Conservation (phyloP, 2,888 invertebrate species). For the Xanthorhoe spadicearia region DNA sequence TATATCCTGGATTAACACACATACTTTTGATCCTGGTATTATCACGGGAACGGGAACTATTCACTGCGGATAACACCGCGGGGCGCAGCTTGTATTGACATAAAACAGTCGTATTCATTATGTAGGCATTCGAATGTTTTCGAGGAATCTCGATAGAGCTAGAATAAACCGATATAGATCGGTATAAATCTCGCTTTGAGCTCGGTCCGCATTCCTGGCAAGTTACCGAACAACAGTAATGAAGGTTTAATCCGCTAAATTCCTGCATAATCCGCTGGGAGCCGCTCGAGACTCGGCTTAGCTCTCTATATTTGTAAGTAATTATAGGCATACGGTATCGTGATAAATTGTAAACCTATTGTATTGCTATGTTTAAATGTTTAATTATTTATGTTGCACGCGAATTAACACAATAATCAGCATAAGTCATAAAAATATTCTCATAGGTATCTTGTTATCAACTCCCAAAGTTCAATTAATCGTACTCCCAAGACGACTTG, state of each 20-base stretch:
- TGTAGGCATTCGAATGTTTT: slow-evolving; percentile 62
- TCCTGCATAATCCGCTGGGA: slow-evolving; percentile 66
- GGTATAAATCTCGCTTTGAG: slow-evolving; percentile 72
- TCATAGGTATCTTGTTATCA: no score
- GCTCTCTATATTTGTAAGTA: slow-evolving; percentile 53
- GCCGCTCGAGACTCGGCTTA: slow-evolving; percentile 56
- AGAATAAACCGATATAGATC: slow-evolving; percentile 36
- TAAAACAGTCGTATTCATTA: slow-evolving; percentile 68
- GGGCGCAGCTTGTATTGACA: slow-evolving; percentile 62
- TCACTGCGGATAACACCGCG: no score
- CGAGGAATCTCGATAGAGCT: slow-evolving; percentile 53
- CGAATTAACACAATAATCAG: no score
- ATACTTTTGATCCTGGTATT: no score
- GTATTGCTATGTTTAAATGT: background rate
- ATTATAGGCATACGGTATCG: slow-evolving; percentile 45
- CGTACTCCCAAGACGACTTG: background rate
- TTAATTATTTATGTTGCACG: no score
- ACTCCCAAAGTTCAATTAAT: background rate
- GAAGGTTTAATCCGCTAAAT: slow-evolving; percentile 74
- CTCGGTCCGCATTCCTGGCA: slow-evolving; percentile 65
- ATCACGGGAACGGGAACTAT: no score
- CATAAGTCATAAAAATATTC: no score
- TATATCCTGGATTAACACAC: no score
- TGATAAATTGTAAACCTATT: slow-evolving; percentile 17
- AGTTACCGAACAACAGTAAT: slow-evolving; percentile 75